Evolutionary conservation across 2,888 invertebrate species (phyloP), one percentile per base, ranked within the genome.

Genomic region (Mimachlamys varia): DNA sequence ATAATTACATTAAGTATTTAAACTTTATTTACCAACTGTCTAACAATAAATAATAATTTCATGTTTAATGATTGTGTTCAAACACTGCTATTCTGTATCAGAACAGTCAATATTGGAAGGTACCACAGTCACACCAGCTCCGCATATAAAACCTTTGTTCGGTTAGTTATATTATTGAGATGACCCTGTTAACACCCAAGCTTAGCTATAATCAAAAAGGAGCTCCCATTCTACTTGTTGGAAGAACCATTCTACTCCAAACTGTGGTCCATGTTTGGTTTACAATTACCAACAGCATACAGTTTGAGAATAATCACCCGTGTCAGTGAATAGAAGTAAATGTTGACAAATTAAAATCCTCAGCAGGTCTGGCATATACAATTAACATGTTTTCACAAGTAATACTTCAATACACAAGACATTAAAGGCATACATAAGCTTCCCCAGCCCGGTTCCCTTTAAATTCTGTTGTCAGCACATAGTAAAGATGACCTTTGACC

Each of bases 321-420:
- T 12, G 15, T 27, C 76, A 10, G 27, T 33, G 22, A 76, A 76
- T 76, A 33, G 33, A 76, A 76, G 33, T 76, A 76, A 33, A 76
- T 76, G 33, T 76, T 76, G 76, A 76, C 76, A 76, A 76, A 58
- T 58, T 58, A 58, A 58, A 58, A 17, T 33, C 27, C 27, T 76
- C 76, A 33, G 33, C 76, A 76, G 33, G 22, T 76, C 76, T 76
- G 27, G 13, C 19, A 33, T 76, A 33, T 76, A 27, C 4, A 76
- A 33, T 33, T 27, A 76, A 76, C 76, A 58, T 58, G 19, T 58
- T 58, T 58, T 19, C 19, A 58, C n/a, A 58, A 22, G n/a, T n/a
- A 7, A n/a, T 58, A 58, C 3, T 58, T 58, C 19, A 58, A 22
- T 22, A 58, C 58, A 58, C 22, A 22, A 58, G 22, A 58, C 13